Evolutionary conservation across 2,113 vertebrate species (phyloP).

Genomic region (Scalopus aquaticus): DNA sequence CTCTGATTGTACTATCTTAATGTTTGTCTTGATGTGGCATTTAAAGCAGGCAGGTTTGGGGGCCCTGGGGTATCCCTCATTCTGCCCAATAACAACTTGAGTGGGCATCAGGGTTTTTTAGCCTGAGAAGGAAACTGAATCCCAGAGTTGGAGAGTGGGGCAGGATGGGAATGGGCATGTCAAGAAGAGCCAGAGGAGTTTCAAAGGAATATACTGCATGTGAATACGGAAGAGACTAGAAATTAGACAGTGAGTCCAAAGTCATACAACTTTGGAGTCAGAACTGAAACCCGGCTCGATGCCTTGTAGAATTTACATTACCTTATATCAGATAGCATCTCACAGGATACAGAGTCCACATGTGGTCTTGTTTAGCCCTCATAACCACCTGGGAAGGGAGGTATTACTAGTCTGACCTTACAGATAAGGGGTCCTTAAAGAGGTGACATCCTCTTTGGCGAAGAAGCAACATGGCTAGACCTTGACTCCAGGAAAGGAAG

Average conservation of each 20-base stretch:
- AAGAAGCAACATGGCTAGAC: neutral
- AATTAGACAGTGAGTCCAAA: neutral
- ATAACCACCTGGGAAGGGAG: neutral
- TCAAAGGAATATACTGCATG: neutral
- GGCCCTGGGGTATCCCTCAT: too few relatives aligned
- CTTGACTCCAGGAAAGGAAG: neutral
- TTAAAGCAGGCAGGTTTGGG: too few relatives aligned
- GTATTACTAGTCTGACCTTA: neutral
- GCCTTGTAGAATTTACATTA: neutral
- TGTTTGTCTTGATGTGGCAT: too few relatives aligned
- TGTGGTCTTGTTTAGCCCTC: neutral
- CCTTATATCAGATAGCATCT: neutral
- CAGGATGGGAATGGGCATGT: neutral
- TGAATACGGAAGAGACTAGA: neutral
- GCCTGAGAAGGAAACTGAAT: neutral
- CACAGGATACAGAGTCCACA: neutral
- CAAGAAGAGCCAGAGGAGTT: neutral
- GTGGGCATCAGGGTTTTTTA: neutral
- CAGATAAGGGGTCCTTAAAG: neutral
- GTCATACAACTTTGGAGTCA: neutral
- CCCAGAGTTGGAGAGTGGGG: neutral
- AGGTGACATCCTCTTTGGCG: neutral
- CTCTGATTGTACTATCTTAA: too few relatives aligned
- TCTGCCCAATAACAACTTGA: neutral
- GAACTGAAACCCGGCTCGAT: neutral